A percentile compares a stretch with the other conserved stretches of the same genome.
Evolutionary conservation across 2,797 vertebrate genomes (phyloP).

Genomic region (Acanthurus tractus): DNA sequence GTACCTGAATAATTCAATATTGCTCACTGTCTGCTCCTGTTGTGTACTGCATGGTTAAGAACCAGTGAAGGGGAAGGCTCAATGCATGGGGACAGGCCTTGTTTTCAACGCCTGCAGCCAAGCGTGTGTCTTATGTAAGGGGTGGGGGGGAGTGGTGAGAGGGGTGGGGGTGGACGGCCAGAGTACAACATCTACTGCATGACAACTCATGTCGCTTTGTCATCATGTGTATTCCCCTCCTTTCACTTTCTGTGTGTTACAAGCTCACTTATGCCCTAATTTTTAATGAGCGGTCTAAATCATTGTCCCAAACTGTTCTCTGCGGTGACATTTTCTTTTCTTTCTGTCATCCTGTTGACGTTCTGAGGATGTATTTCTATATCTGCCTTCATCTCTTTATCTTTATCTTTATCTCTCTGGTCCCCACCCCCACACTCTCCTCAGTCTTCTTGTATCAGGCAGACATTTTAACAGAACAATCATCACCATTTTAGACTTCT

Average conservation of each 20-base stretch:
- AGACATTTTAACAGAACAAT: slow-evolving; percentile 36
- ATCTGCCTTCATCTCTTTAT: slow-evolving; percentile 37
- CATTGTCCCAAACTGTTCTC: neutral
- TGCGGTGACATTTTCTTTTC: neutral
- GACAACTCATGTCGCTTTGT: slow-evolving; percentile 58
- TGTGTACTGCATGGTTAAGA: slow-evolving; percentile 74
- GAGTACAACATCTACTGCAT: slow-evolving; percentile 59
- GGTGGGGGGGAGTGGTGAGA: slow-evolving; percentile 20
- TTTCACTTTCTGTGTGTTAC: slow-evolving; percentile 22
- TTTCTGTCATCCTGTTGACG: slow-evolving; percentile 14
- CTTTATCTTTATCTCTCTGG: neutral
- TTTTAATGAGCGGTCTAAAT: slow-evolving; percentile 18
- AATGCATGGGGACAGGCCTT: slow-evolving; percentile 74
- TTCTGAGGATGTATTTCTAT: slow-evolving; percentile 16
- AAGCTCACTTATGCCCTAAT: slow-evolving; percentile 13
- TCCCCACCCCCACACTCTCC: neutral
- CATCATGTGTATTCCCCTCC: slow-evolving; percentile 37
- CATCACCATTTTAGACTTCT: slow-evolving; percentile 23
- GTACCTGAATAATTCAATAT: slow-evolving; percentile 79
- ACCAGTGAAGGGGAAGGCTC: slow-evolving; percentile 79
- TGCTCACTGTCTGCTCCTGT: slow-evolving; percentile 75
- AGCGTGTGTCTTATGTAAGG: slow-evolving; percentile 78
- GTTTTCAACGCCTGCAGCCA: slow-evolving; percentile 77
- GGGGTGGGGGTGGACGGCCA: slow-evolving; percentile 34
- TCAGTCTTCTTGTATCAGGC: slow-evolving; percentile 13